Evolutionary conservation across 2,797 vertebrate genomes (phyloP), one percentile per base, ranked within the genome.

Genomic region (Discoglossus pictus): DNA sequence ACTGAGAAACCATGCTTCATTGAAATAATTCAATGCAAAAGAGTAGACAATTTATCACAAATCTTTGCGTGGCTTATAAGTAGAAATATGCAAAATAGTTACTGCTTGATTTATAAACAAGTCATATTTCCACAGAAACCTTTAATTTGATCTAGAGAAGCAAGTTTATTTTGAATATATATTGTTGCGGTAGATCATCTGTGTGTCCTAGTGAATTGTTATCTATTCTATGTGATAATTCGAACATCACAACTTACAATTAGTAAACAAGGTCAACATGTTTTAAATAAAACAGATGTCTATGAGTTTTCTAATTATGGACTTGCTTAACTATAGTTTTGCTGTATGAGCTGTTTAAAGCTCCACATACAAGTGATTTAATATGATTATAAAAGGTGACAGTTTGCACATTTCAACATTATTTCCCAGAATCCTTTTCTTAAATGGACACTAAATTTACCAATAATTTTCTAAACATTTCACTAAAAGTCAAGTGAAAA

Each of bases 1-100:
- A 23, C 27, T 34, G 61, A 48, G 50, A 64, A 53, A 64, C 52
- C 24, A 43, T 17, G 34, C 48, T 38, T 44, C 39, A 43, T 53
- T 64, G 48, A 64, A 53, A 44, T 64, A 43, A 64, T 64, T 21
- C 38, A 15, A 63, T 63, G 36, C 61, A 52, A 43, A 64, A 18
- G 42, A 43, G 61, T 43, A 64, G 38, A 34, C 36, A 16, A 10
- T 53, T 13, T 15, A 53, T 52, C 25, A 64, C 12, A 16, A 54
- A 52, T 44, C 61, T 20, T 3, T 11, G 39, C 50, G 44, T 39
- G 16, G 10, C 47, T 52, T 63, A 51, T 21, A 42, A 25, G 39
- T 42, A 31, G 27, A 31, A 31, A 31, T 31, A 31, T 31, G 27
- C 27, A 31, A 31, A 31, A 31, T n/a, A n/a, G n/a, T n/a, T n/a